Conservation (phyloP, 2,113 vertebrate genomes). For the Riparia riparia region DNA sequence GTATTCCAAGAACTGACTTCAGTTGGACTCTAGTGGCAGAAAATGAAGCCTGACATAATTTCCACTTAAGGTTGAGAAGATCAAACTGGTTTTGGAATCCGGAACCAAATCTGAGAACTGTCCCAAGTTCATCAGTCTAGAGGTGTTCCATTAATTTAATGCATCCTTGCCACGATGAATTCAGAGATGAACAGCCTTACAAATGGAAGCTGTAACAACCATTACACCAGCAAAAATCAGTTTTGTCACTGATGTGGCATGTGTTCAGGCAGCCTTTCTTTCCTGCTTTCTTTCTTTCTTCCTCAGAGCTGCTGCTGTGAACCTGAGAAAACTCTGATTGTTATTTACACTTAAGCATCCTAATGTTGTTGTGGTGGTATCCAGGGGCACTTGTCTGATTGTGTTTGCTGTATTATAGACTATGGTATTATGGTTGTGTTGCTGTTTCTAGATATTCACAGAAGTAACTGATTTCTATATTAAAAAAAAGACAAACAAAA, state of each 20-base stretch:
- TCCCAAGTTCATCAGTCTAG: neutral
- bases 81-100: neutral
- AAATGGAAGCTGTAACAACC: neutral
- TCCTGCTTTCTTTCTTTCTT: neutral
- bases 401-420: neutral
- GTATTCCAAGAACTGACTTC: neutral
- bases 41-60: neutral
- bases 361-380: neutral
- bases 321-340: neutral
- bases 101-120: neutral
- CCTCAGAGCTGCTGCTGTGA: neutral
- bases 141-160: neutral
- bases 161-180: neutral
- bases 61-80: neutral
- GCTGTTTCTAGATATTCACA: neutral
- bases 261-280: neutral
- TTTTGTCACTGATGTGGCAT: neutral
- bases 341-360: neutral
- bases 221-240: neutral
- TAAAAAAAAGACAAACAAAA: neutral
- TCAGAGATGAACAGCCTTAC: neutral
- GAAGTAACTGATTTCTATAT: neutral
- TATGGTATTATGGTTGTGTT: neutral
- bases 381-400: neutral
- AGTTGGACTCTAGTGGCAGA: neutral